A percentile compares a stretch with the other conserved stretches of the same genome.
phyloP scores from a whole-genome alignment of 2,888 invertebrate genomes.

The Amphipoea lucens region DNA sequence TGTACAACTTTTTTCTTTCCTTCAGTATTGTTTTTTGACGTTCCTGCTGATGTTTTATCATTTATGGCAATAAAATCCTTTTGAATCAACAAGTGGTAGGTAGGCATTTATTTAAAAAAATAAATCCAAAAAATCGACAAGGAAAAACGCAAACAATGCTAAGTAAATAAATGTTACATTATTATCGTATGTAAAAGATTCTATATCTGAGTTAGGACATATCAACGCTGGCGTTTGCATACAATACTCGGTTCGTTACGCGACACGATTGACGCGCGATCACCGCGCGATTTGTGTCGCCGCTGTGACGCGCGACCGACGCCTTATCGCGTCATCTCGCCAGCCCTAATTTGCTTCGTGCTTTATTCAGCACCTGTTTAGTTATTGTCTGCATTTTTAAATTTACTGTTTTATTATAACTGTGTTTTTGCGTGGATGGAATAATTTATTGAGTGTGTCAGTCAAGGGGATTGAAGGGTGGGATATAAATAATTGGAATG shows the following conservation, averaged over 20 bases:
- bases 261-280: conserved; percentile 80
- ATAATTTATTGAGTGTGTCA: conserved; percentile 23
- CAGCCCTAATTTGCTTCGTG: conserved; percentile 81
- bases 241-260: conserved; percentile 85
- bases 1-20: conserved; percentile 55
- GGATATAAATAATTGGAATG: background rate
- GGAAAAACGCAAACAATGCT: conserved; percentile 27
- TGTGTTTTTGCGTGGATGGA: conserved; percentile 34
- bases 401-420: conserved; percentile 52
- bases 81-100: conserved; percentile 53
- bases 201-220: conserved; percentile 68
- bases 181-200: conserved; percentile 70
- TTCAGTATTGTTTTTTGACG: conserved; percentile 32
- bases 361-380: conserved; percentile 80
- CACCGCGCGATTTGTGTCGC: conserved; percentile 76
- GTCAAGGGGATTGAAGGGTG: background rate
- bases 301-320: conserved; percentile 67
- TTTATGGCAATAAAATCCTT: conserved; percentile 12
- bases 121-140: background rate
- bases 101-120: conserved; percentile 5
- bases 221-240: conserved; percentile 79
- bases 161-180: conserved; percentile 65
- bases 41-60: conserved; percentile 16
- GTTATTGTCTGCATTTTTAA: conserved; percentile 62
- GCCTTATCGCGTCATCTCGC: conserved; percentile 73